Evolutionary conservation across 2,888 invertebrate species (phyloP).

Genomic region (Lysandra coridon): DNA sequence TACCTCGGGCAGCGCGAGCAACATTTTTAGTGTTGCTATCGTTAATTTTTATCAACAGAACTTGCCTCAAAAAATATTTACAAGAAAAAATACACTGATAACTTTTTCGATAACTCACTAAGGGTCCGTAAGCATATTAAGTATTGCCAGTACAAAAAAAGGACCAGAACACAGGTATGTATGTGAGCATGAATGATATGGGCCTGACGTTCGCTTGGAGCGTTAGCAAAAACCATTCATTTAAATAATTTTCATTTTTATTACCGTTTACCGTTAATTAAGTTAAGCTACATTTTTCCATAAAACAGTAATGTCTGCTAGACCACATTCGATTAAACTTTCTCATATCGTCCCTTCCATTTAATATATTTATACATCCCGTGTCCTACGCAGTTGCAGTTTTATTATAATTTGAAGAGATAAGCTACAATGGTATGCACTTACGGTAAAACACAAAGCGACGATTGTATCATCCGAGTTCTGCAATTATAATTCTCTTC

Average conservation of each 20-base stretch:
- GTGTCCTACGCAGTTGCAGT: neutral
- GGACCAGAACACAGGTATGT: slow-evolving; percentile 48
- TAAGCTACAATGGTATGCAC: slow-evolving; percentile 19
- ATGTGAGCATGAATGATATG: slow-evolving; percentile 52
- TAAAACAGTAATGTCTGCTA: neutral
- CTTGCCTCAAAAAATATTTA: slow-evolving; percentile 31
- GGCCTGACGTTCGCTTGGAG: slow-evolving; percentile 44
- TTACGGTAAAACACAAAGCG: slow-evolving; percentile 13
- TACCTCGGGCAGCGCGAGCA: slow-evolving; percentile 22
- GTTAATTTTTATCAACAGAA: slow-evolving; percentile 31
- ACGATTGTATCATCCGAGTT: slow-evolving; percentile 17
- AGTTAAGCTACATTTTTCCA: neutral
- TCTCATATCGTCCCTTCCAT: neutral
- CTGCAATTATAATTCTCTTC: slow-evolving; percentile 19
- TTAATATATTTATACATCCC: neutral
- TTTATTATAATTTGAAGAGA: slow-evolving; percentile 5
- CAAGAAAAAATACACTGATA: slow-evolving; percentile 40
- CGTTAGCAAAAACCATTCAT: slow-evolving; percentile 38
- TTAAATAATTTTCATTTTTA: neutral
- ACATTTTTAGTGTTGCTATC: slow-evolving; percentile 31
- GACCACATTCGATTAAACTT: neutral
- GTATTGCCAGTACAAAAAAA: slow-evolving; percentile 44
- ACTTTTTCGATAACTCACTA: slow-evolving; percentile 45
- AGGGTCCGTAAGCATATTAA: slow-evolving; percentile 46
- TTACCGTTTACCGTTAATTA: neutral